A percentile compares a stretch with the other conserved stretches of the same genome.
Evolutionary conservation across 2,797 vertebrate species (phyloP).

Genomic region (Clarias laeviceps): DNA sequence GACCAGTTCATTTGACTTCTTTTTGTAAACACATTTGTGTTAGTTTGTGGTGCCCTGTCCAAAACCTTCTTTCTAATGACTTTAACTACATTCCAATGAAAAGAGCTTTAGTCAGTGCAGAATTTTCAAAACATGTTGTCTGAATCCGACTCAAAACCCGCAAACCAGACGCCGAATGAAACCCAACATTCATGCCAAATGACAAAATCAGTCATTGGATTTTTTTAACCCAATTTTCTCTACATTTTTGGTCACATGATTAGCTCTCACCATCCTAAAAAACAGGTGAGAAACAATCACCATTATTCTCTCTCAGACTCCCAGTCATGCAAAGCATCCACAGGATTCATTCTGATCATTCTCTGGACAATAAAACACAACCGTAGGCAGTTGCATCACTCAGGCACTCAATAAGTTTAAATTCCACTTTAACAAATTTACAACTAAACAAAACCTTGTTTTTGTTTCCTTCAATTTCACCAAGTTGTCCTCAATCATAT

Average conservation of each 20-base stretch:
- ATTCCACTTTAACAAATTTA: neutral
- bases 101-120: neutral
- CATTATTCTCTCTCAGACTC: neutral
- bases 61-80: neutral
- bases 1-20: neutral
- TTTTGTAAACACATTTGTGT: neutral
- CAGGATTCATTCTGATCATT: constrained; percentile 6
- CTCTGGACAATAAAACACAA: neutral
- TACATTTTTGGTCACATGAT: neutral
- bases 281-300: constrained; percentile 2
- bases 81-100: neutral
- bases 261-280: neutral
- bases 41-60: neutral
- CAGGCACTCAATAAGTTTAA: neutral
- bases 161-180: neutral
- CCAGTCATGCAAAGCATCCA: constrained; percentile 6
- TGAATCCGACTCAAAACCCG: neutral
- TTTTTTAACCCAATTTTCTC: neutral
- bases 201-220: neutral
- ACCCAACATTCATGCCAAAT: neutral
- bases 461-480: neutral
- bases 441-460: neutral
- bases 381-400: neutral
- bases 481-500: neutral
- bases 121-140: neutral